These are phyloP conservation scores for Lissonota sp. DNA, from an alignment of 2,888 invertebrate species.

Conservation along the genomic window DNA sequence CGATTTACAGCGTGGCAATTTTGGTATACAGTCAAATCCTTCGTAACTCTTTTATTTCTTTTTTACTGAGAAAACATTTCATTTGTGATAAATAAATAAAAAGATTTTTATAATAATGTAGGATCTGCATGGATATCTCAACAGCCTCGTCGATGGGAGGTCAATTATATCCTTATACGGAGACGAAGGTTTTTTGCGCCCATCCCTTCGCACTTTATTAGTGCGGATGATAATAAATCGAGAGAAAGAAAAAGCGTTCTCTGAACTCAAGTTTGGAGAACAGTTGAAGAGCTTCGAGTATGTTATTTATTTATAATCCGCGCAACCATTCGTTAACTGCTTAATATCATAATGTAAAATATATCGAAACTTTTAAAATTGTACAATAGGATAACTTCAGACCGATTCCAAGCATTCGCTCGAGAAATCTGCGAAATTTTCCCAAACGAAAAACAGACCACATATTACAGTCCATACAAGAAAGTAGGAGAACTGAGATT, in stretches of 20 bases:
- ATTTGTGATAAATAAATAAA: too few species aligned
- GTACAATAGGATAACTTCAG: neutral
- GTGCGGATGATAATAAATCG: conserved; percentile 3
- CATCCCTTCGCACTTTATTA: neutral
- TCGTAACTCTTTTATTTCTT: too few species aligned
- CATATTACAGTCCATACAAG: conserved; percentile 11
- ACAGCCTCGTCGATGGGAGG: conserved; percentile 1
- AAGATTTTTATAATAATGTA: neutral
- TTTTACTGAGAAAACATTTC: too few species aligned
- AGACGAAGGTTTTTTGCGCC: neutral
- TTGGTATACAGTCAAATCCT: too few species aligned
- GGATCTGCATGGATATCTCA: conserved; percentile 8
- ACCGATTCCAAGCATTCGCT: neutral
- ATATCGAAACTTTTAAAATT: neutral
- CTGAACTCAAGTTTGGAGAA: neutral
- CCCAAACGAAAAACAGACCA: conserved; percentile 6
- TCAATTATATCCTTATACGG: neutral
- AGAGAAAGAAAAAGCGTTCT: conserved; percentile 9
- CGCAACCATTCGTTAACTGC: neutral
- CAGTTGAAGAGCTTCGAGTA: neutral
- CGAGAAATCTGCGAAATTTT: conserved; percentile 5
- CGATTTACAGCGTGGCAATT: too few species aligned
- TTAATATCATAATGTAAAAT: neutral
- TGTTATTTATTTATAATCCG: neutral
- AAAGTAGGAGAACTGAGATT: neutral